phyloP scores from a whole-genome alignment of 2,888 invertebrate genomes.

The Macropis europaea region DNA sequence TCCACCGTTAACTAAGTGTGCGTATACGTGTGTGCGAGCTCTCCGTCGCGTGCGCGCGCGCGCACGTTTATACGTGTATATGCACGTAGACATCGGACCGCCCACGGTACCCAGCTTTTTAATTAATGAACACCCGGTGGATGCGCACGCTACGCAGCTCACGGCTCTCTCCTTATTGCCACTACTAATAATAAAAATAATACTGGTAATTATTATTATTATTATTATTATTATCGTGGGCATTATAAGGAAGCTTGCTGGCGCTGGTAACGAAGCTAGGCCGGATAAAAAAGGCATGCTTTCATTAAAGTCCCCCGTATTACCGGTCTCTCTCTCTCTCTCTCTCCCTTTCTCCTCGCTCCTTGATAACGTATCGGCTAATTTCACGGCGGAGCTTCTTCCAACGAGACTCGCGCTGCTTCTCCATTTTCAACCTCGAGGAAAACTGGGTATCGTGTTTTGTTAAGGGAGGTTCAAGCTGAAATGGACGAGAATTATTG shows the following conservation, averaged over 20 bases:
- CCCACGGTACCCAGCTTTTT: conserved; percentile 65
- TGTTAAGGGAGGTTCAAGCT: too few species aligned
- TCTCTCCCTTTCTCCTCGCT: too few species aligned
- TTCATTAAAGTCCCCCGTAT: conserved; percentile 54
- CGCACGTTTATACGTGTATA: conserved; percentile 5
- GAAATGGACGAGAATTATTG: too few species aligned
- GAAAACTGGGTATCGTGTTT: too few species aligned
- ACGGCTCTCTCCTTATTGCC: conserved; percentile 29
- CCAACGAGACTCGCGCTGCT: not conserved
- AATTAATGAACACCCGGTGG: conserved; percentile 71
- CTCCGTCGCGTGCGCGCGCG: conserved; percentile 15
- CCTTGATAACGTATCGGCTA: conserved; percentile 62
- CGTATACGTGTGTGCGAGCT: conserved; percentile 37
- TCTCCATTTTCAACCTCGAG: conserved; percentile 24
- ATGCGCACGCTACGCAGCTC: conserved; percentile 23
- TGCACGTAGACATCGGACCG: conserved; percentile 19
- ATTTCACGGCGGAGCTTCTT: conserved; percentile 63
- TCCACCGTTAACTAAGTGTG: conserved; percentile 4
- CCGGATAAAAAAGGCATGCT: conserved; percentile 25
- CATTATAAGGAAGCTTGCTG: conserved; percentile 19
- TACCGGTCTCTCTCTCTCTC: too few species aligned
- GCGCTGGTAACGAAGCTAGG: conserved; percentile 30
- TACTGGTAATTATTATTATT: conserved; percentile 20
- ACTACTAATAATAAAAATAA: conserved; percentile 39
- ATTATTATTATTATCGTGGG: conserved; percentile 13